Percentiles rank a stretch among this genome's conserved stretches.
These are phyloP conservation scores for Limnothrissa miodon DNA, from an alignment of 2,113 vertebrate genomes.

Conservation along the genomic window DNA sequence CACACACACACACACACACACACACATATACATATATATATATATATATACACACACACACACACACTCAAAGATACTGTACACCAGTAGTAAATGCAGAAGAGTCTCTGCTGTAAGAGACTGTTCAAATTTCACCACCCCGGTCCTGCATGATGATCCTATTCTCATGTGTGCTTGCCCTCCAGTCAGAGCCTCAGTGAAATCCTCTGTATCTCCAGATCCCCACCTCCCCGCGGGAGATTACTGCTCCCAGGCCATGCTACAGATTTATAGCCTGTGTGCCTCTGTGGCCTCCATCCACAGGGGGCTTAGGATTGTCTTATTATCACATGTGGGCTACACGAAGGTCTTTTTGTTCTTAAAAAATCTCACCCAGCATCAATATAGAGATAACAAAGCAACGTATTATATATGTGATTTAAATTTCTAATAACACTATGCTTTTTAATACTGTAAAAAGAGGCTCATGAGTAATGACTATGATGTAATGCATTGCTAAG, in stretches of 20 bases:
- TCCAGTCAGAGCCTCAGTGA: background rate
- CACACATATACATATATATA: background rate
- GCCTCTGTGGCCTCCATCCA: background rate
- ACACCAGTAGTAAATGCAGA: background rate
- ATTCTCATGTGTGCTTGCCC: conserved; percentile 11
- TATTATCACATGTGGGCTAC: background rate
- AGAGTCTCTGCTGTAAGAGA: background rate
- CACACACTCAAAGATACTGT: too few relatives aligned
- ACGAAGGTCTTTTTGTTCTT: background rate
- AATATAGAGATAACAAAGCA: background rate
- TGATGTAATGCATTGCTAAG: too few relatives aligned
- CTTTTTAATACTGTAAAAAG: too few relatives aligned
- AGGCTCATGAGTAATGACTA: too few relatives aligned
- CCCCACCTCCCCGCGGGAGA: background rate
- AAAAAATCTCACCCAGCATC: background rate
- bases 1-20: conserved; percentile 5
- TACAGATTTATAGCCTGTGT: background rate
- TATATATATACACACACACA: background rate
- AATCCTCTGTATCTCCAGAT: background rate
- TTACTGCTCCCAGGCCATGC: background rate
- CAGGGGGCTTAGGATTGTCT: background rate
- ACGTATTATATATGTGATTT: too few relatives aligned
- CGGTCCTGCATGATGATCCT: background rate
- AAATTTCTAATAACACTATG: too few relatives aligned
- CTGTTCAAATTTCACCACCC: background rate